phyloP scores from a whole-genome alignment of 2,888 invertebrate species.

The Galerucella pusilla region DNA sequence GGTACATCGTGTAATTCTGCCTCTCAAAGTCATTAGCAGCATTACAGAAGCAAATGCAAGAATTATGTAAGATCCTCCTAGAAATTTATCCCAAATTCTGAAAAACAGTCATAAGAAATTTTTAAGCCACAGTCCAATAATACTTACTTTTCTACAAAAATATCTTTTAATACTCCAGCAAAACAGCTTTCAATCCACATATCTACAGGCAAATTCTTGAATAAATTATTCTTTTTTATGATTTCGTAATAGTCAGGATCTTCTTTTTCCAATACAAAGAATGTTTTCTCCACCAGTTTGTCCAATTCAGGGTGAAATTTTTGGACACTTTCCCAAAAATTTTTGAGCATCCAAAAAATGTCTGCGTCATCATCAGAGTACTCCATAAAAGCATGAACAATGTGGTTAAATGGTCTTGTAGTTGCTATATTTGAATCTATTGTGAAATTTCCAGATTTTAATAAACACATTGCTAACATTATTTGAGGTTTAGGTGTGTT shows the following conservation, averaged over 20 bases:
- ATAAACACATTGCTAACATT: conserved; percentile 83
- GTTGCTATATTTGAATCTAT: conserved; percentile 47
- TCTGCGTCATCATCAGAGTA: conserved; percentile 81
- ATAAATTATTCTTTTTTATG: conserved; percentile 72
- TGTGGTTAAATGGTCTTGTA: conserved; percentile 63
- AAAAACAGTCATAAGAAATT: conserved; percentile 52
- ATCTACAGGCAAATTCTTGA: conserved; percentile 75
- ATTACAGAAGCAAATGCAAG: conserved; percentile 82
- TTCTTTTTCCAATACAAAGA: conserved; percentile 79
- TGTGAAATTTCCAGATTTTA: conserved; percentile 77
- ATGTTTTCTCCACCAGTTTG: conserved; percentile 75
- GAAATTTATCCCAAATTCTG: conserved; percentile 91
- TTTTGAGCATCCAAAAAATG: conserved; percentile 85
- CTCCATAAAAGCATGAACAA: conserved; percentile 77
- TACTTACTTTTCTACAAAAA: conserved; percentile 79
- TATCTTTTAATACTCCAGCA: conserved; percentile 82
- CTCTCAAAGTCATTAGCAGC: conserved; percentile 76
- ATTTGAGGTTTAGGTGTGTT: conserved; percentile 74
- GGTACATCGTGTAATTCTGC: conserved; percentile 66
- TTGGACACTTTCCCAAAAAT: conserved; percentile 75
- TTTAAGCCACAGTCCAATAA: not conserved
- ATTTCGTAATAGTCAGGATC: conserved; percentile 78
- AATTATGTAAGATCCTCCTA: conserved; percentile 86
- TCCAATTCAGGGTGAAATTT: conserved; percentile 60
- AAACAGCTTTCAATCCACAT: conserved; percentile 88